Base-by-base conservation (phyloP, 2,113 vertebrate genomes). In the Pseudolaguvia tuberculata region DNA sequence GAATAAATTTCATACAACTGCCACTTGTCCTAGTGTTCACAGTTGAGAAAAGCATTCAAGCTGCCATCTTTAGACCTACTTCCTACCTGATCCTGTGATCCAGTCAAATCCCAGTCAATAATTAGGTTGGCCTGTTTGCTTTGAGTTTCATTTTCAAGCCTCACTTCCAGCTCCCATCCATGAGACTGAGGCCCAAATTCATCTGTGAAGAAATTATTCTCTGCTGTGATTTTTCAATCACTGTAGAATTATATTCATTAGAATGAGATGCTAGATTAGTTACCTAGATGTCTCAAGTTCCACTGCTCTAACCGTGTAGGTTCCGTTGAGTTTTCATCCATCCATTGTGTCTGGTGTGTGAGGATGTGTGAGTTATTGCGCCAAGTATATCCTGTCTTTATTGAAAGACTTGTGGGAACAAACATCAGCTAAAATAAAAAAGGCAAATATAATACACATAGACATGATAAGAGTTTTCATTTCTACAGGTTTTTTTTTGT, bases 61-160 rank as follows among this genome's bases (percentile, higher is more conserved):
- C 31, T 11, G 9, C 0, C 14, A 53, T 57, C 15, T 13, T 17
- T 1, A 42, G 13, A 25, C 1, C 47, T 6, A 20, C 42, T 21
- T 14, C 80, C 81, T 62, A 90, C 91, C 88, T 87, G 85, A 70
- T 91, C 81, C n/a, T 70, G 69, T n/a, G 53, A 80, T 42, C 86
- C 88, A 2, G 84, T 85, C 57, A 87, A 76, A 1, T 73, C 89
- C 93, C 94, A 95, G 45, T 82, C 35, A 27, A 93, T 74, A 12
- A 80, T 75, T 0, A 93, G 61, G 5, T 87, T 81, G 65, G 89
- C 90, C 17, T 20, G 50, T 80, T 88, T 84, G 14, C 50, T 79
- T 1, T 61, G 76, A 42, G 72, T 14, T 0, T 77, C 89, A 10
- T 88, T 89, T 59, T 92, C 84, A 27, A 89, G 77, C 0, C 79